Evolutionary conservation across 2,113 vertebrate genomes (phyloP), one percentile per base, ranked within the genome.

Genomic region (Macquaria australasica): DNA sequence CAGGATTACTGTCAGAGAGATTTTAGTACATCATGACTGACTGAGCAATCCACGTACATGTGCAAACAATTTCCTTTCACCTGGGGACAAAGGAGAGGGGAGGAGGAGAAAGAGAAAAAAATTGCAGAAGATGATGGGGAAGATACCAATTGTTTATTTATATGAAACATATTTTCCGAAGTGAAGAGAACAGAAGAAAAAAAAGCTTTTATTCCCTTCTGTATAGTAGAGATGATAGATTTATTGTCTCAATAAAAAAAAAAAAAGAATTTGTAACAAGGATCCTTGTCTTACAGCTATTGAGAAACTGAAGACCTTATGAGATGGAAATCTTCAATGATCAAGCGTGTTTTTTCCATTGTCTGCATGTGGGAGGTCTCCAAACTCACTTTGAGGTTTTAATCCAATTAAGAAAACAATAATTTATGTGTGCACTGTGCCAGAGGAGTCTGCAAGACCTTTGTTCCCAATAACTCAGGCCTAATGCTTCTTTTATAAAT

Each of bases 201-300:
- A 39, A 74, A 81, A 77, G 23, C 25, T 68, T 73, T 51, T 89
- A 64, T 91, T 83, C 56, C 63, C 69, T 84, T 87, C 83, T 83
- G 87, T 89, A 77, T 69, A 73, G 84, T 62, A 10, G 59, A 89
- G 88, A 89, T 94, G 94, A 95, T 68, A 88, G 94, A 96, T 96
- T 95, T 94, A 96, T 85, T 88, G 83, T 75, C 66, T 71, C 91
- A 92, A 96, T 95, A 95, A 31, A 95, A 96, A 94, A 31, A 95
- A 96, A 94, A 80, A 79, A 92, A 95, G 88, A 94, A 94, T 94
- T 92, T 94, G 91, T 92, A 90, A 87, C 85, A 71, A 87, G 87
- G 77, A 85, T 86, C 70, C 73, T 84, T 87, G 67, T 90, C 87
- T 90, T 90, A 92, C 82, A 82, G 90, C 85, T 68, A 64, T 85